Evolutionary conservation across 2,797 vertebrate genomes (phyloP), one percentile per base, ranked within the genome.

Genomic region (Harpagifer antarcticus): DNA sequence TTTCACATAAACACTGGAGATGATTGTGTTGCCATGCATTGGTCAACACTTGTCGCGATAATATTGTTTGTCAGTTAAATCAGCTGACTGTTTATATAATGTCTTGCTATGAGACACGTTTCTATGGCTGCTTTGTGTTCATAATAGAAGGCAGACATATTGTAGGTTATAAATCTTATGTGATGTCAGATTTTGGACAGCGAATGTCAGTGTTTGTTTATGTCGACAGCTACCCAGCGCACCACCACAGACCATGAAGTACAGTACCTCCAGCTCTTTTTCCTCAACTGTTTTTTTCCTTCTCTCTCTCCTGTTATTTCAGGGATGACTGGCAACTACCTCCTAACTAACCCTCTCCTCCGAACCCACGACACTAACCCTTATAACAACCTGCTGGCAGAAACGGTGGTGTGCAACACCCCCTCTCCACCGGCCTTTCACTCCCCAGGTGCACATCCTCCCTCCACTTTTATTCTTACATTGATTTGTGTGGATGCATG

Each of bases 321-420:
- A 99, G 98, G 98, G 95, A 98, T 99, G 98, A 98, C 98, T 93
- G 98, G 98, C 95, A 99, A 99, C 98, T 99, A 99, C 96, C 97
- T 99, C 94, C 97, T 99, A 96, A 99, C 98, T 97, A 99, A 99
- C 96, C 98, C 98, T 96, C 98, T 99, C 93, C 98, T 99, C 91
- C 96, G 98, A 95, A 97, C 97, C 93, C 98, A 99, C 92, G 98
- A 98, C 97, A 99, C 98, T 99, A 99, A 99, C 96, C 98, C 98
- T 91, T 99, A 99, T 99, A 99, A 99, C 96, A 99, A 98, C 96
- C 96, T 99, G 92, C 97, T 99, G 92, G 98, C 98, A 91, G 98
- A 99, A 96, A 99, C 97, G 81, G 96, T 99, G 96, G 98, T 99
- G 94, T 99, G 97, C 96, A 99, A 97, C 96, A 96, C 97, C 92